Evolutionary conservation across 2,113 vertebrate species (phyloP).

Genomic region (Poicephalus gulielmi): DNA sequence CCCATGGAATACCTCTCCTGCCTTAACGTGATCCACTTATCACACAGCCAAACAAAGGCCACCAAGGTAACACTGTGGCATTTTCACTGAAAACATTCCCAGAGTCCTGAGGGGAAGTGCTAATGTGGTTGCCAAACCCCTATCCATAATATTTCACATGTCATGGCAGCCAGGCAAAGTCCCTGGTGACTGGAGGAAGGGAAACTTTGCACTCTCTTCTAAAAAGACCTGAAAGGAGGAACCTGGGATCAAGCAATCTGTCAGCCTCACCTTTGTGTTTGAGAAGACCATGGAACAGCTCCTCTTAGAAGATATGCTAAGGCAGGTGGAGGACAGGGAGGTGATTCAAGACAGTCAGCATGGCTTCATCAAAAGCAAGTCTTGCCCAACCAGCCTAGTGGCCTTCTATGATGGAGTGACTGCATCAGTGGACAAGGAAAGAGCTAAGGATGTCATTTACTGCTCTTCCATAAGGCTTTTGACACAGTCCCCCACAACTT

Average conservation of each 20-base stretch:
- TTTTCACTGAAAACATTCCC: neutral
- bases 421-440: neutral
- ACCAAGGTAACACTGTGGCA: neutral
- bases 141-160: neutral
- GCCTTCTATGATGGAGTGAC: neutral
- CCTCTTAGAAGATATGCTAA: neutral
- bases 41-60: neutral
- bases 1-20: neutral
- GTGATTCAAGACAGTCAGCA: neutral
- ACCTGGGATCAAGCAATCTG: neutral
- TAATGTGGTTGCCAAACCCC: neutral
- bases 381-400: neutral
- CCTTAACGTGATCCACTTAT: neutral
- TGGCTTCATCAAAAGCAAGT: neutral
- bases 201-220: neutral
- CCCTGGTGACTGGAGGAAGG: neutral
- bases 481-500: neutral
- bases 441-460: neutral
- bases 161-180: neutral
- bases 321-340: neutral
- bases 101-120: neutral
- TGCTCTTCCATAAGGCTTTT: neutral
- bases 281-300: neutral
- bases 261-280: neutral
- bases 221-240: neutral